Evolutionary conservation across 2,113 vertebrate genomes (phyloP), one percentile per base, ranked within the genome.

Genomic region (Otis tarda): DNA sequence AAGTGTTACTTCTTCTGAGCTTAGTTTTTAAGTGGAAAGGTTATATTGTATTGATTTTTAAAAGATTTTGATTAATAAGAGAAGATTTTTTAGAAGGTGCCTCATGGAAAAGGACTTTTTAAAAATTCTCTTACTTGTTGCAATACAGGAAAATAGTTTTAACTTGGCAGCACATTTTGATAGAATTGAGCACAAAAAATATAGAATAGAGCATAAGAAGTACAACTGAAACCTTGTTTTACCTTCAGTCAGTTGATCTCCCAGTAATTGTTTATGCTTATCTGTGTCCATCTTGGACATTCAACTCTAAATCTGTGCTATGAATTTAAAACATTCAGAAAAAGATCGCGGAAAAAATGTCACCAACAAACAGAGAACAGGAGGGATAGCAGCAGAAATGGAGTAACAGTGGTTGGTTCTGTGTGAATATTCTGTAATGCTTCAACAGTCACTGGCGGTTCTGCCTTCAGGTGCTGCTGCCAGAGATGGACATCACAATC

Each of bases 401-500:
- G 35, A 10, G 4, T 55, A 56, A 28, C 7, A 20, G 27, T 10
- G n/a, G 10, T 9, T 33, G 12, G 14, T 59, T 59, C 16, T 41
- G 7, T 83, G 24, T 18, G 67, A 52, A 59, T 15, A 20, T 2
- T 57, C 12, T 14, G 4, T 12, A 74, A 45, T 0, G 1, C 12
- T 27, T 71, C 60, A 82, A 15, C 17, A 30, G 45, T 61, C 19
- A 7, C 4, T 59, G n/a, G 6, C 0, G 2, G 19, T 33, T 95
- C 55, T 70, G 52, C 3, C 8, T 74, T 50, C 52, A 37, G n/a
- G 7, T 63, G 17, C 15, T 35, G 24, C 49, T 53, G 21, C 2
- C 2, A 83, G 45, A 57, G 37, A 21, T 0, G 0, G 24, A 7
- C 37, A 13, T 65, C 22, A 7, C 13, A 74, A 2, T 7, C 22